These are phyloP conservation scores for Drosophila ustulata DNA, from an alignment of 2,888 invertebrate genomes.

Conservation along the genomic window DNA sequence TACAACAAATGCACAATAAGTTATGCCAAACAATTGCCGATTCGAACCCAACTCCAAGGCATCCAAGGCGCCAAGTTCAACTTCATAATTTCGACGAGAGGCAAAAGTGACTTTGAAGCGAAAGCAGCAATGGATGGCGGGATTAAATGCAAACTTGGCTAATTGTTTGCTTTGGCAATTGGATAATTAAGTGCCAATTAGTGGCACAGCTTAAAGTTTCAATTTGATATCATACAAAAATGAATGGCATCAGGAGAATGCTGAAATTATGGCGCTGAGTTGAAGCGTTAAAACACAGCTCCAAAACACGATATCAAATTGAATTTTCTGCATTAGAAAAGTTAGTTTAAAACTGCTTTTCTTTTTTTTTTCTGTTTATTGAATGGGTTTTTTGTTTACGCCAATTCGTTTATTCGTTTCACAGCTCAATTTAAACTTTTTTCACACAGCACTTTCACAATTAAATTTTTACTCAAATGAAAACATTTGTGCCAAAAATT, in stretches of 20 bases:
- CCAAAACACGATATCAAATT: neutral
- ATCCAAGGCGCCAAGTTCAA: neutral
- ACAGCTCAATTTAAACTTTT: too few relatives aligned
- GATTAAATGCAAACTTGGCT: neutral
- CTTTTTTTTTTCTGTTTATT: too few relatives aligned
- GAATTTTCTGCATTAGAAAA: neutral
- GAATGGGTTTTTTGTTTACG: too few relatives aligned
- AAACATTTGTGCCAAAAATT: too few relatives aligned
- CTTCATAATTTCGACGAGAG: neutral
- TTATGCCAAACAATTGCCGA: slow-evolving; percentile 14
- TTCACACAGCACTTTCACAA: too few relatives aligned
- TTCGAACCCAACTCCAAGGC: neutral
- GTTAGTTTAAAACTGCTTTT: neutral
- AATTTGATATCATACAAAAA: neutral
- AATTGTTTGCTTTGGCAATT: slow-evolving; percentile 10
- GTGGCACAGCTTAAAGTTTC: neutral
- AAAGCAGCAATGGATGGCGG: neutral
- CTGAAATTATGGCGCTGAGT: neutral
- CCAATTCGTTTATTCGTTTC: too few relatives aligned
- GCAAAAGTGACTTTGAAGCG: neutral
- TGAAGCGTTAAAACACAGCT: too few relatives aligned
- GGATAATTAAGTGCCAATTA: slow-evolving; percentile 13
- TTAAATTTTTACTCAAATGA: too few relatives aligned
- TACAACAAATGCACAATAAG: neutral
- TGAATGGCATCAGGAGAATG: neutral